Evolutionary conservation across 2,888 invertebrate genomes (phyloP), one percentile per base, ranked within the genome.

Genomic region (Thelaira solivaga): DNA sequence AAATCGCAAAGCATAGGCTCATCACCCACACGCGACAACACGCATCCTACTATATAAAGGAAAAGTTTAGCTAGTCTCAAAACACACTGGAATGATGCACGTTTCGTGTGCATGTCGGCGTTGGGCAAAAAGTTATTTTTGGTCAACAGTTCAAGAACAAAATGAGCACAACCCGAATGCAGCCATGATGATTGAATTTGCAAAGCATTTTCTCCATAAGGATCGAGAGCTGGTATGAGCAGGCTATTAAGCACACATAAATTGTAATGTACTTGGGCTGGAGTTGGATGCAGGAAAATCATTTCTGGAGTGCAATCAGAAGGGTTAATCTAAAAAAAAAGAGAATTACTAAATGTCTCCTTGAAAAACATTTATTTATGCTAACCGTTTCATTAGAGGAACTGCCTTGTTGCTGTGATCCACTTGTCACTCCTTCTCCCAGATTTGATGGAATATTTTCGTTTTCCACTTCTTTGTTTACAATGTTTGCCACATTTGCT

Each of bases 191-290:
- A 85, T 86, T 94, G 92, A 81, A 91, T 90, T 82, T 89, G 90
- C 55, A 91, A 88, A 80, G 91, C 90, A 4, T 90, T 93, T 45
- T 95, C 95, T 1, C 95, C 92, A 82, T 93, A 91, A 1, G 95
- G 93, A 83, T 96, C 95, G 7, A 93, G 90, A 6, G 97, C 96
- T 11, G 98, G 98, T 94, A 98, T 96, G 80, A 98, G 90, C 88
- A 97, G 91, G 79, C 96, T 94, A 89, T 98, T 97, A 77, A 97
- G 90, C 55, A 97, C 95, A 89, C 94, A 93, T 80, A 94, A 90
- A 88, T 93, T 92, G 85, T 94, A 94, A 65, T 94, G 90, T 85
- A 95, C 94, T 89, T 93, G 92, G 39, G 95, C 93, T 13, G 95
- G 93, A 49, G 93, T 92, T 10, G 92, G 90, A 82, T 92, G 92